Conservation (phyloP, 2,888 invertebrate genomes). For the Argynnis bischoffii region DNA sequence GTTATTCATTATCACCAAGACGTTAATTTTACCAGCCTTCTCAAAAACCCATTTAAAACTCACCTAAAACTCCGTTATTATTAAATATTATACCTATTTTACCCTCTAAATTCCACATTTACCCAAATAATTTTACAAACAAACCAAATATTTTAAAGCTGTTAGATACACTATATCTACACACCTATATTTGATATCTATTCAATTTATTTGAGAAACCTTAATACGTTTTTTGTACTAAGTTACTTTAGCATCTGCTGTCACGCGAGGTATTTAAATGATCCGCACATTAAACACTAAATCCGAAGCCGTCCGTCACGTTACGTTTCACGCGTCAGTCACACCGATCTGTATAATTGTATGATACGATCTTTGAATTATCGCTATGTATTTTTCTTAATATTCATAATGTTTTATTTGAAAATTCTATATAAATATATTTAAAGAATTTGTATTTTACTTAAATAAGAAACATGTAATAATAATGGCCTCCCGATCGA, state of each 20-base stretch:
- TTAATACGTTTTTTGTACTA: not conserved
- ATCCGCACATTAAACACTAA: conserved; percentile 26
- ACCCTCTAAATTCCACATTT: too few relatives aligned
- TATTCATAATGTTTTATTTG: not conserved
- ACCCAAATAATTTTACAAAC: too few relatives aligned
- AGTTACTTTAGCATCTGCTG: conserved; percentile 9
- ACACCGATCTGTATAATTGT: conserved; percentile 27
- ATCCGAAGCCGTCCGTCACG: conserved; percentile 33
- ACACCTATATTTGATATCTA: too few relatives aligned
- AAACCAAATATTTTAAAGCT: too few relatives aligned
- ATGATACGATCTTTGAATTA: conserved; percentile 22
- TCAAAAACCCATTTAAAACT: too few relatives aligned
- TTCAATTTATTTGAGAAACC: too few relatives aligned
- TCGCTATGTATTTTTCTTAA: conserved; percentile 8
- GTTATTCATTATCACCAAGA: too few relatives aligned
- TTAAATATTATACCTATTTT: too few relatives aligned
- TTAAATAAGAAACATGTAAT: not conserved
- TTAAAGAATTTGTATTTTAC: not conserved
- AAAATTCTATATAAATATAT: not conserved
- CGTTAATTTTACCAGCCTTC: too few relatives aligned
- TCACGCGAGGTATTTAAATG: conserved; percentile 19
- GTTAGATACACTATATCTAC: too few relatives aligned
- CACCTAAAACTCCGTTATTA: too few relatives aligned
- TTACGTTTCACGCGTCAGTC: conserved; percentile 40
- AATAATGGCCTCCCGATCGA: too few relatives aligned